Conservation (phyloP, 2,113 vertebrate species). For the Peucedramus taeniatus region DNA sequence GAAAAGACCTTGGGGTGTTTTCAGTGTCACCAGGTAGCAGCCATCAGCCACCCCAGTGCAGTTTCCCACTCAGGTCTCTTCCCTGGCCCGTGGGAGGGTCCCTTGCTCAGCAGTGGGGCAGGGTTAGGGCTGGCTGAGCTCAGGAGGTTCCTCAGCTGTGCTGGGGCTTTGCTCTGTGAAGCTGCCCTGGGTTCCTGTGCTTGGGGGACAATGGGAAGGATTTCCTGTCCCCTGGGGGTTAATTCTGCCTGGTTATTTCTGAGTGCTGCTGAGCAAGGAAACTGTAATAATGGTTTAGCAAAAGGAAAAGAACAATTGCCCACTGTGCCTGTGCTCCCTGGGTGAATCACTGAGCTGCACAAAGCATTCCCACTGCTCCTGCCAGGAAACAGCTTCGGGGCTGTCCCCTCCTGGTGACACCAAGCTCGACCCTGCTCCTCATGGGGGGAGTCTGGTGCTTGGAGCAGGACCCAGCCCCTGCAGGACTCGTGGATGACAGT, state of each 20-base stretch:
- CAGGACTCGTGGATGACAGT: not conserved
- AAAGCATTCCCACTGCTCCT: not conserved
- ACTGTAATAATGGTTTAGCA: not conserved
- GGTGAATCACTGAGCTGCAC: not conserved
- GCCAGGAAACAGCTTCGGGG: not conserved
- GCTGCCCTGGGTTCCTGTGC: not conserved
- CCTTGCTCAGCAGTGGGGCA: not conserved
- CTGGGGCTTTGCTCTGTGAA: not conserved
- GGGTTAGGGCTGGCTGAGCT: not conserved
- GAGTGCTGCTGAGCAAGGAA: not conserved
- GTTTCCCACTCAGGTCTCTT: slow-evolving; percentile 20
- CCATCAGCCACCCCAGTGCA: slow-evolving; percentile 19
- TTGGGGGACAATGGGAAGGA: not conserved
- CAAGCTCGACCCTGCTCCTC: too few relatives aligned
- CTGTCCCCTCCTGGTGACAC: too few relatives aligned
- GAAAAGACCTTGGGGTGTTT: not conserved
- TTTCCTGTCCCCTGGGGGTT: not conserved
- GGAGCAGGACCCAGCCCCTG: not conserved
- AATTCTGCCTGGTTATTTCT: not conserved
- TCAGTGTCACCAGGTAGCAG: slow-evolving; percentile 40
- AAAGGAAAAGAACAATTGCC: not conserved
- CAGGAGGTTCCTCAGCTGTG: not conserved
- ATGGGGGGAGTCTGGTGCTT: not conserved
- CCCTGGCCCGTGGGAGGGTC: not conserved
- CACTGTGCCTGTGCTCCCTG: not conserved